A percentile compares a stretch with the other conserved stretches of the same genome.
Evolutionary conservation across 2,888 invertebrate species (phyloP).

Genomic region (Parnassius orleans): DNA sequence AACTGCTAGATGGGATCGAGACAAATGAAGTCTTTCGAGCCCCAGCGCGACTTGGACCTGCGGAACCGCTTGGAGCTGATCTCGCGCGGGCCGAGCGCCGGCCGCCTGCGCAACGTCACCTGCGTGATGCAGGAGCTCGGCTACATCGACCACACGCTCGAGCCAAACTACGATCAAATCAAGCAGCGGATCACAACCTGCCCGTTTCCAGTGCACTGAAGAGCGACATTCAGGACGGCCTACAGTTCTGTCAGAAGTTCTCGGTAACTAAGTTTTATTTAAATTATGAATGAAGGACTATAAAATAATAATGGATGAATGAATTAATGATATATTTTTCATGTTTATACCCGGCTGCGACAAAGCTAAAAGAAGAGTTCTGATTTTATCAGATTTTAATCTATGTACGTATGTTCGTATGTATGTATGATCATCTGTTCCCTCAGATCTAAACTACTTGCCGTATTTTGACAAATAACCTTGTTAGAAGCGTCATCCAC

Average conservation of each 20-base stretch:
- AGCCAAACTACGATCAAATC: constrained; percentile 84
- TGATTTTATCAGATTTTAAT: too few relatives aligned
- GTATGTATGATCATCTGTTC: too few relatives aligned
- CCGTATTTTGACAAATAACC: too few relatives aligned
- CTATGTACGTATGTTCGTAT: too few relatives aligned
- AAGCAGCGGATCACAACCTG: constrained; percentile 81
- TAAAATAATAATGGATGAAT: too few relatives aligned
- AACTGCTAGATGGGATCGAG: constrained; percentile 20
- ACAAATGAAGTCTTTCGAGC: constrained; percentile 22
- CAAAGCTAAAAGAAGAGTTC: too few relatives aligned
- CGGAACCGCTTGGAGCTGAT: constrained; percentile 82
- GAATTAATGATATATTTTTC: too few relatives aligned
- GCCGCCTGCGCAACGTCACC: constrained; percentile 82
- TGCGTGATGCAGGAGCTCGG: constrained; percentile 87
- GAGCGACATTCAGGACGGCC: constrained; percentile 84
- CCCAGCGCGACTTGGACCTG: constrained; percentile 82
- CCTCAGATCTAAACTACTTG: too few relatives aligned
- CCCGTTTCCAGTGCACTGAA: constrained; percentile 83
- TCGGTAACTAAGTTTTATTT: constrained; percentile 63
- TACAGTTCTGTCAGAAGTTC: constrained; percentile 85
- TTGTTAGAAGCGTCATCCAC: too few relatives aligned
- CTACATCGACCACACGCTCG: constrained; percentile 83
- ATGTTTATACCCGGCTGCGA: too few relatives aligned
- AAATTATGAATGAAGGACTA: too few relatives aligned
- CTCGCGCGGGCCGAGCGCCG: constrained; percentile 70